Base-by-base conservation (phyloP, 1,140 invertebrate genomes). In the Heliconius melpomene region DNA sequence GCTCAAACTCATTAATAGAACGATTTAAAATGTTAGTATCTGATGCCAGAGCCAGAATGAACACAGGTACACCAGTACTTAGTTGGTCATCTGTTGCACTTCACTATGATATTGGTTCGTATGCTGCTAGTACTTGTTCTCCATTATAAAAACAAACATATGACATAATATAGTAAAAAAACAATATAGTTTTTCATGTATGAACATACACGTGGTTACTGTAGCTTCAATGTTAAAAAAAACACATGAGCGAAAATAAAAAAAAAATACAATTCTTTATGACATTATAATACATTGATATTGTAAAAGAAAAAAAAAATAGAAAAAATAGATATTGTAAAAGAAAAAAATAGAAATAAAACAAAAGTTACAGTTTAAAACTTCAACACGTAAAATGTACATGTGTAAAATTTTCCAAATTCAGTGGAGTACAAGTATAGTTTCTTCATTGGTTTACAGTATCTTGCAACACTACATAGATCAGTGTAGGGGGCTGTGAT, bases 401-500 rank as follows among this genome's bases (percentile, higher is more conserved):
- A 52, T 52, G 50, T 52, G 7, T 52, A 3, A 50, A 20, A 20
- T 20, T 20, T 20, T 7, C 50, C 40, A 46, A 46, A 52, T 52
- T 52, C 20, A 9, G 7, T 57, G n/a, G 54, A 23, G 54, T 57
- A 57, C n/a, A 23, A 57, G 8, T 57, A 57, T 52, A 52, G 18
- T 18, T 52, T 20, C 16, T 20, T 20, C 18, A 52, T 6, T 60
- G 72, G 5, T 23, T 54, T 38, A 78, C 40, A 78, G 7, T 23
- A 72, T 54, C 13, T 40, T 38, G 76, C 76, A 78, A 72, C 76
- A 78, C 38, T 76, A 46, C 40, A 46, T 46, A 66, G 76, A 78
- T 54, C 26, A 40, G 70, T 72, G 26, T 72, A 54, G 26, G 70
- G 9, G 74, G 52, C 71, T 66, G n/a, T 52, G 66, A 74, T 26